Conservation (phyloP, 2,797 vertebrate genomes). For the Eulemur coronatus region DNA sequence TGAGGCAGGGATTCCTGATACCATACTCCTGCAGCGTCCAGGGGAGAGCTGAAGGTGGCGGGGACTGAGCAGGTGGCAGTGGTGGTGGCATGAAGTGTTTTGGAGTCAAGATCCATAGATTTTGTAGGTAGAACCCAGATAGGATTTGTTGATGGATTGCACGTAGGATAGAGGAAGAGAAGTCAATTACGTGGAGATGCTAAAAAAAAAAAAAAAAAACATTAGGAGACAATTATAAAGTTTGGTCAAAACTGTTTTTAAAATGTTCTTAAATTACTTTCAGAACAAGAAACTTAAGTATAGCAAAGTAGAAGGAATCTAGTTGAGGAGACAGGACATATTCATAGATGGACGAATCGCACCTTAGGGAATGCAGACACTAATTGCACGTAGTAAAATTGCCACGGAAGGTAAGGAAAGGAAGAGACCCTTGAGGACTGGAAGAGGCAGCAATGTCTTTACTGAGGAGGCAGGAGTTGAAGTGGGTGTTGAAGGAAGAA, state of each 20-base stretch:
- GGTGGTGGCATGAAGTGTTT: background rate
- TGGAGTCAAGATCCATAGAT: background rate
- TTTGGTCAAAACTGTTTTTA: background rate
- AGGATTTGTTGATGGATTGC: background rate
- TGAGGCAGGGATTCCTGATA: background rate
- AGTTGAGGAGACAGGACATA: background rate
- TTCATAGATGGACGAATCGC: background rate
- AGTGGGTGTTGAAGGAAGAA: background rate
- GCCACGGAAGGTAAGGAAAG: background rate
- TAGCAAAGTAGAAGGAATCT: background rate
- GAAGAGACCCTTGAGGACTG: background rate
- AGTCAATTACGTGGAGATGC: background rate
- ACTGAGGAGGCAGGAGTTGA: background rate
- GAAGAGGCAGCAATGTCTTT: background rate
- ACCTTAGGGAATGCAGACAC: background rate
- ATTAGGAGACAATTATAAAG: background rate
- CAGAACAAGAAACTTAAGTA: background rate
- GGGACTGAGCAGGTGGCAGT: background rate
- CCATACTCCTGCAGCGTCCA: fast-evolving
- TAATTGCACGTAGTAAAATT: background rate
- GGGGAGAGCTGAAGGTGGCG: background rate
- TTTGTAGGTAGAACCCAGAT: background rate
- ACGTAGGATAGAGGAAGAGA: background rate
- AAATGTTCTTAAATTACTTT: constrained; percentile 9
- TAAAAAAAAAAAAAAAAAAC: background rate